Base-by-base conservation (phyloP, 2,113 vertebrate genomes). In the Ptilonorhynchus violaceus region DNA sequence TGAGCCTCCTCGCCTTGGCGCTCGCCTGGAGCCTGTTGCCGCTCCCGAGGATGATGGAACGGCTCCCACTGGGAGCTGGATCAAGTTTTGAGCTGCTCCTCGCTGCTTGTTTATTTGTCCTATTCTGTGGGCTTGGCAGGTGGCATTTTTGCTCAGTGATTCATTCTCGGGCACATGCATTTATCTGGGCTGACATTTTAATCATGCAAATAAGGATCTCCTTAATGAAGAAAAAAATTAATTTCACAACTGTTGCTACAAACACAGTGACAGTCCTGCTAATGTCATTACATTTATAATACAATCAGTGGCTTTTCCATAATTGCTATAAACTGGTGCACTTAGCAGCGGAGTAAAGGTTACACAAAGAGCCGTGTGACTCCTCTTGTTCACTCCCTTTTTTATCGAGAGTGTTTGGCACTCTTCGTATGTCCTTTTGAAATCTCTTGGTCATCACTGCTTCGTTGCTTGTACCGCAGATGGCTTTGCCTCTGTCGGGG, bases 161-260 rank as follows among this genome's bases (percentile, higher is more conserved):
- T 97, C 92, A 93, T 95, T 95, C 91, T 31, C 72, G 10, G 0
- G 92, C 41, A 42, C 78, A 88, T 59, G 85, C 76, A 95, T 97
- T 97, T 95, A 93, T 96, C 49, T 82, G 92, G 93, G 79, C 62
- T 97, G 97, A 98, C 96, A 97, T 95, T 96, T 96, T 97, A 97
- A 98, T 98, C 95, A 97, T 97, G 97, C 96, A 97, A 97, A 97
- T 97, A 70, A 97, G 97, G 91, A 69, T 94, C 87, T 96, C 74
- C 85, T 96, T 97, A 97, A 98, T 85, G 97, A 97, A 92, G 96
- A 93, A 95, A 95, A 96, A 94, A 95, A 96, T 96, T 95, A 94
- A 97, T 96, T 94, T 97, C 21, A 28, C 85, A 68, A 85, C 96
- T 59, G 88, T 63, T 74, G 76, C 97, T 92, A 74, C 92, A 81